phyloP scores from a whole-genome alignment of 2,888 invertebrate species.

The Drosophila kokeensis region DNA sequence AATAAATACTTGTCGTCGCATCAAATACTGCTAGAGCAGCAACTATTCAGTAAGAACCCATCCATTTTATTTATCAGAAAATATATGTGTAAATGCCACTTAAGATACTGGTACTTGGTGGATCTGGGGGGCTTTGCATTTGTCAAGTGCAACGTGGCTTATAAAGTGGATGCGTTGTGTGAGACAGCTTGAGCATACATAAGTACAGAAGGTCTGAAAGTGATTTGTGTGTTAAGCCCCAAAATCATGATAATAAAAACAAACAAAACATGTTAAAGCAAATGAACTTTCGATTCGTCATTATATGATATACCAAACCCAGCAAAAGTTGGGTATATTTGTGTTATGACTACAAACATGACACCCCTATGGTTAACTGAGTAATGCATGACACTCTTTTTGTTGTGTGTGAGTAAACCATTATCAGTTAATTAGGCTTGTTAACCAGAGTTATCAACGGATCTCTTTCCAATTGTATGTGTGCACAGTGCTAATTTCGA shows the following conservation, averaged over 20 bases:
- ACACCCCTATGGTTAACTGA: conserved; percentile 19
- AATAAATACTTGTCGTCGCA: conserved; percentile 1
- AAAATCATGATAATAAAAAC: conserved; percentile 13
- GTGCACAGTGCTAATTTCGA: conserved; percentile 3
- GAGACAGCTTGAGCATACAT: conserved; percentile 45
- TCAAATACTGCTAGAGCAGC: conserved; percentile 12
- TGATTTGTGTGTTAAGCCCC: conserved; percentile 7
- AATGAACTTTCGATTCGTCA: not conserved
- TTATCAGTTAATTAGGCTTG: conserved; percentile 57
- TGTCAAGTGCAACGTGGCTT: conserved; percentile 48
- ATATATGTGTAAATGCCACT: conserved; percentile 60
- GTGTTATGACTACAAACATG: conserved; percentile 17
- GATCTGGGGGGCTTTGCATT: conserved; percentile 25
- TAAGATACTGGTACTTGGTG: conserved; percentile 63
- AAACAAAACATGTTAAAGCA: conserved; percentile 7
- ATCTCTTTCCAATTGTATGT: conserved; percentile 8
- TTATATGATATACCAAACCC: not conserved
- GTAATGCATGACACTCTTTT: conserved; percentile 28
- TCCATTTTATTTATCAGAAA: conserved; percentile 69
- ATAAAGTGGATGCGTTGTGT: conserved; percentile 39
- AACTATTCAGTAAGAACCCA: conserved; percentile 45
- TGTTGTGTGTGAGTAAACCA: conserved; percentile 4
- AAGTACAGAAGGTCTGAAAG: conserved; percentile 10
- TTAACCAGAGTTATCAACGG: conserved; percentile 17
- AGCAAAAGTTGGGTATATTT: conserved; percentile 8